Evolutionary conservation across 2,797 vertebrate species (phyloP).

Genomic region (Paratrypauchen microcephalus): DNA sequence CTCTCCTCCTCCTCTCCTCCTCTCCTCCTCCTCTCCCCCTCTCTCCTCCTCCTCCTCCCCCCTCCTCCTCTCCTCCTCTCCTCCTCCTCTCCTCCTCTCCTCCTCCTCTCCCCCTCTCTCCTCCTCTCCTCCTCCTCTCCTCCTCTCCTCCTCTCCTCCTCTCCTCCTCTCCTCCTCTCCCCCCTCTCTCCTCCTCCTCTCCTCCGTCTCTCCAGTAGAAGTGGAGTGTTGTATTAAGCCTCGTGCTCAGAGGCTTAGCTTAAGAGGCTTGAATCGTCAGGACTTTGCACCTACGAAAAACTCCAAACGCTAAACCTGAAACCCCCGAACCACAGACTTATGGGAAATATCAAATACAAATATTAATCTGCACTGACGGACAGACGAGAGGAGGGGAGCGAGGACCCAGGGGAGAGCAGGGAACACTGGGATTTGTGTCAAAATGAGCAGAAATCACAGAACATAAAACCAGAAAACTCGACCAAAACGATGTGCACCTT

Average conservation of each 20-base stretch:
- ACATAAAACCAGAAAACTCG: neutral
- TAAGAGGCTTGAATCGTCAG: neutral
- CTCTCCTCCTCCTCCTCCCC: neutral
- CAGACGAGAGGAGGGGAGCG: no score
- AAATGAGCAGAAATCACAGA: neutral
- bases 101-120: neutral
- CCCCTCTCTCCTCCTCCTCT: no score
- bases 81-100: neutral
- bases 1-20: neutral
- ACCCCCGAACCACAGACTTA: no score
- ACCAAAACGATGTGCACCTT: no score
- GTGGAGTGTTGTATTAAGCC: neutral
- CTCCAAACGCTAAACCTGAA: no score
- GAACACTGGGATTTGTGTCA: neutral
- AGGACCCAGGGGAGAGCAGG: no score
- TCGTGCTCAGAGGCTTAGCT: neutral
- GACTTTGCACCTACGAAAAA: neutral
- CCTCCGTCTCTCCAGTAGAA: neutral
- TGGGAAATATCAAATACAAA: no score
- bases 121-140: neutral
- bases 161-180: neutral
- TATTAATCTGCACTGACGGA: no score
- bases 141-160: no score
- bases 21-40: neutral
- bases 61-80: no score